Base-by-base conservation (phyloP, 2,888 invertebrate species). In the Lissonota sp. region DNA sequence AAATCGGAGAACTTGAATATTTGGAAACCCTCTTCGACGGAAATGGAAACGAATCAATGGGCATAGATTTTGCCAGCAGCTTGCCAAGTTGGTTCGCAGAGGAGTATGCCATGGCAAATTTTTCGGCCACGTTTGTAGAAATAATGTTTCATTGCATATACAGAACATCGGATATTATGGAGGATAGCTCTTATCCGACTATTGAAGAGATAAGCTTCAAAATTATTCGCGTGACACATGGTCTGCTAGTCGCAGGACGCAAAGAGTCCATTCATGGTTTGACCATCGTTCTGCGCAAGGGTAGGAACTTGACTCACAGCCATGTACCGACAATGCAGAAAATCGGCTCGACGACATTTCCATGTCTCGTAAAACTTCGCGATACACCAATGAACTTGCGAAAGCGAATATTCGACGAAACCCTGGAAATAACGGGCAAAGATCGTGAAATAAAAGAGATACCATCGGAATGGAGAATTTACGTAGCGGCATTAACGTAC, bases 81-180 rank as follows among this genome's bases (percentile, higher is more conserved):
- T 37, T 10, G 49, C 64, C 64, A 6, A 0, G 5, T n/a, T 64
- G 64, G 64, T 64, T 64, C 7, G 4, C 7, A 5, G 10, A 4
- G 8, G 12, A 39, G 6, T 51, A 5, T 6, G 4, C 4, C 6
- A 8, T 7, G 37, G 51, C 51, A 5, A 4, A 44, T 4, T 37
- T 16, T 83, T 95, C 97, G 0, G 93, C 95, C 6, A 93, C 94
- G 79, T 95, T 96, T 86, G 94, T 97, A 37, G 96, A 97, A 88
- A 93, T 97, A 14, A 92, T 95, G 73, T 94, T 94, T n/a, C 94
- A 95, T 51, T 94, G 94, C 79, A 93, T 95, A 60, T 95, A 95
- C 87, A 94, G 96, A 80, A 95, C 95, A 84, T 94, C 94, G 66
- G 95, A 96, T 0, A 96, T 96, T 93, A 94, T 96, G 5, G 97